Evolutionary conservation across 1,140 invertebrate species (phyloP), one percentile per base, ranked within the genome.

Genomic region (Chlorops oryzae): DNA sequence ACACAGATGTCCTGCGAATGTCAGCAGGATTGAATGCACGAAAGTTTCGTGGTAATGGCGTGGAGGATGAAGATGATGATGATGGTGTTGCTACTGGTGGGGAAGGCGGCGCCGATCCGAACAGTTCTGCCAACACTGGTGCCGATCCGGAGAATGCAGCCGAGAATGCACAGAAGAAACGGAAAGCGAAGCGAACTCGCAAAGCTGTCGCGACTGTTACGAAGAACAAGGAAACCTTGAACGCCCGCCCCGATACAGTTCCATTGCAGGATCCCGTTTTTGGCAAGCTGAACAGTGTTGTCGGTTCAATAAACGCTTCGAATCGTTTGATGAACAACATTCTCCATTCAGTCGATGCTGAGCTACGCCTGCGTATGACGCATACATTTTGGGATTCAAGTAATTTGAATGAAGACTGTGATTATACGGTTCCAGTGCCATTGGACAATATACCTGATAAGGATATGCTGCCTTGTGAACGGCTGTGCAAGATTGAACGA

Each of bases 1-100:
- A 88, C 59, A 72, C 75, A 18, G 82, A 86, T 45, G 78, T 84
- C 6, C 73, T 85, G 39, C 84, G 85, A 59, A 80, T 88, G 65
- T 74, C 81, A 2, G 78, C 78, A 13, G 80, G 80, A 7, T 66
- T 82, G 3, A 67, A 54, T 56, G 62, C 66, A 1, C 60, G 63
- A 15, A 69, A 59, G 2, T 52, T 63, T 2, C 59, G 54, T 1
- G 56, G 65, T 3, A 56, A 59, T 21, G 54, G 58, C 37, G n/a
- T 61, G 3, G 57, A 65, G 21, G 58, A 48, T 17, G 65, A 59
- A 20, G 55, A 62, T 3, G 57, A 64, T 25, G 63, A 69, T 20
- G 61, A 61, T 17, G 54, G 63, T 40, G 59, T 65, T 42, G 55
- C 50, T 21, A 40, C 44, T 7, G 18, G 52, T 5, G 52, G 54